A percentile compares a stretch with the other conserved stretches of the same genome.
Evolutionary conservation across 2,888 invertebrate genomes (phyloP).

Genomic region (Aelia acuminata): DNA sequence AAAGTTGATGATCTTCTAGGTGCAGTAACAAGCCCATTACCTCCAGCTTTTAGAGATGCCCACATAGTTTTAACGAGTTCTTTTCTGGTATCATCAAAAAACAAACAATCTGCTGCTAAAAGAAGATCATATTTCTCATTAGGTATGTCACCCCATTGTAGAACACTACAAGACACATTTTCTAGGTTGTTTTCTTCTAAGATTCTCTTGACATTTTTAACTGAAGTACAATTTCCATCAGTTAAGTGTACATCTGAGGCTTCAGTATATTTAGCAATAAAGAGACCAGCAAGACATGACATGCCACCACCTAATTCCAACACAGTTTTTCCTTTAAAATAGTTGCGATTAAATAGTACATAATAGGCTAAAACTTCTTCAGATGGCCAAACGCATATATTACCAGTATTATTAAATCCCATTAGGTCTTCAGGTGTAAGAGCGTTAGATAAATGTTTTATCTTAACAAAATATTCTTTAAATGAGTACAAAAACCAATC

Average conservation of each 20-base stretch:
- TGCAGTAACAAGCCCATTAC: constrained; percentile 82
- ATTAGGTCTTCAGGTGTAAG: constrained; percentile 80
- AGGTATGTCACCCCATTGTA: constrained; percentile 72
- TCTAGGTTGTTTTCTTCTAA: constrained; percentile 77
- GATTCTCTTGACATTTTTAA: constrained; percentile 80
- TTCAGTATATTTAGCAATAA: constrained; percentile 78
- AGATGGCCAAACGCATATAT: constrained; percentile 85
- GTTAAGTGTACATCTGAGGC: constrained; percentile 79
- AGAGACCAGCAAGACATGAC: constrained; percentile 85
- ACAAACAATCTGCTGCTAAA: constrained; percentile 84
- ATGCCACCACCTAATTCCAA: constrained; percentile 88
- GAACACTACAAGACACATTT: constrained; percentile 68
- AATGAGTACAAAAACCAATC: constrained; percentile 69
- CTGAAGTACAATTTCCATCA: constrained; percentile 83
- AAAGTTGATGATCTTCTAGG: constrained; percentile 82
- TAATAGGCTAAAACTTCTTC: constrained; percentile 83
- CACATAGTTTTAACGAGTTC: constrained; percentile 79
- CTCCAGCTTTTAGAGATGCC: constrained; percentile 75
- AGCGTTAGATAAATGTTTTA: constrained; percentile 75
- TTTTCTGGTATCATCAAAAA: constrained; percentile 81
- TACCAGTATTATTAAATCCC: constrained; percentile 88
- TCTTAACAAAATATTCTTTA: constrained; percentile 70
- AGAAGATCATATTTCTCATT: constrained; percentile 77
- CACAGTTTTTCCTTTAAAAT: constrained; percentile 78
- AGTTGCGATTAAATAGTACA: constrained; percentile 75